Conservation (phyloP, 2,797 vertebrate species). For the Delichon dasypus region DNA sequence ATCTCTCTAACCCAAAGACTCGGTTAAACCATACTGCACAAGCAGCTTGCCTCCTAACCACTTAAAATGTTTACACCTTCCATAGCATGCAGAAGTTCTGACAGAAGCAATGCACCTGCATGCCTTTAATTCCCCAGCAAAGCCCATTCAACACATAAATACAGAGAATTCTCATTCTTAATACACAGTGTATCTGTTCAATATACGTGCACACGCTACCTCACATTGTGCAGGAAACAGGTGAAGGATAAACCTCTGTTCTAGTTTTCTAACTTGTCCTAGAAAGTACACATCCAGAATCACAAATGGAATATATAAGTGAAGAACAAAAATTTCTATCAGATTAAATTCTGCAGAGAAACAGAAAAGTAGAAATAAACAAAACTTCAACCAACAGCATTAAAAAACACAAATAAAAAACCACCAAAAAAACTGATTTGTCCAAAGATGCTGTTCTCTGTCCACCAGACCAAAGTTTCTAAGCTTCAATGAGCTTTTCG, state of each 20-base stretch:
- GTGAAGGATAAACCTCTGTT: background rate
- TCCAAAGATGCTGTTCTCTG: background rate
- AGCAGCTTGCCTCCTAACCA: background rate
- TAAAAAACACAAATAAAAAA: background rate
- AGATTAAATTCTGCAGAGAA: background rate
- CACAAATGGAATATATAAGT: background rate
- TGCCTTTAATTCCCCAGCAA: background rate
- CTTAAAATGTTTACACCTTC: background rate
- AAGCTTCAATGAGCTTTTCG: background rate
- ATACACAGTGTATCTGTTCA: background rate
- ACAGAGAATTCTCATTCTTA: background rate
- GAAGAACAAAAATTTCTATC: background rate
- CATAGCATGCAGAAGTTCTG: background rate
- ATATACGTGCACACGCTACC: background rate
- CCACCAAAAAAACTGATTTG: background rate
- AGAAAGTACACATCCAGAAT: background rate
- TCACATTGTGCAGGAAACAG: background rate
- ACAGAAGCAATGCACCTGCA: background rate
- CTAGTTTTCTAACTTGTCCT: background rate
- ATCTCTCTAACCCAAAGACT: background rate
- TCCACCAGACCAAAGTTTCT: background rate
- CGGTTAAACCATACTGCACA: rapidly evolving
- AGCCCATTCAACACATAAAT: background rate
- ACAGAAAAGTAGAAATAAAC: background rate
- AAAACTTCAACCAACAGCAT: background rate